Base-by-base conservation (phyloP, 1,140 invertebrate genomes). In the Drosophila willistoni region DNA sequence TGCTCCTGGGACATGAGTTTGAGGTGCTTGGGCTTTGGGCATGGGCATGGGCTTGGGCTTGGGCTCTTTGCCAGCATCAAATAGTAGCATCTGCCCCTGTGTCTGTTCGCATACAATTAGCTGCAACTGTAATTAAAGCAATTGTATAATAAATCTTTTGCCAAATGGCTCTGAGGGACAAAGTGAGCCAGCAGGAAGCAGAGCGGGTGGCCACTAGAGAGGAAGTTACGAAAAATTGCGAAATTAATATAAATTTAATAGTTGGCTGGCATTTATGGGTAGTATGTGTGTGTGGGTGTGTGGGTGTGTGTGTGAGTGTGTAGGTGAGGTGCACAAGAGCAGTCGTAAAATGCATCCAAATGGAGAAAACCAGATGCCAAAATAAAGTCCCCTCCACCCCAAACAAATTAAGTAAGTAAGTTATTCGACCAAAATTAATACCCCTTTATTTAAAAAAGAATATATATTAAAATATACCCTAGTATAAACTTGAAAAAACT, bases 181-280 rank as follows among this genome's bases (percentile, higher is more conserved):
- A 51, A 51, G 17, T 51, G 44, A 51, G 41, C 72, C 25, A 34
- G 12, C 47, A 19, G 29, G 13, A 25, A 4, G 19, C 59, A 33
- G 29, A 14, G 12, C 12, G 19, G n/a, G 14, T 29, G 2, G 13
- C 13, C 25, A 6, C 1, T n/a, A 36, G n/a, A 29, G 39, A 29
- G 13, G n/a, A 71, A 74, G 39, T 61, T 25, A 42, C 36, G 74
- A 77, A 71, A 77, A 77, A 77, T 66, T 68, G 64, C 42, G 67
- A 87, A 87, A 87, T 87, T 87, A 87, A 87, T 87, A 89, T 89
- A 83, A 89, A 87, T 87, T 87, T 87, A 87, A 87, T 89, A 87
- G 83, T 87, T 87, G 79, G 76, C 76, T 87, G 79, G 71, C 82
- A 79, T 82, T 83, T 87, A 86, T 79, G 44, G 44, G 19, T 22